Evolutionary conservation across 2,888 invertebrate species (phyloP), one percentile per base, ranked within the genome.

Genomic region (Pachliopta kotzebuea): DNA sequence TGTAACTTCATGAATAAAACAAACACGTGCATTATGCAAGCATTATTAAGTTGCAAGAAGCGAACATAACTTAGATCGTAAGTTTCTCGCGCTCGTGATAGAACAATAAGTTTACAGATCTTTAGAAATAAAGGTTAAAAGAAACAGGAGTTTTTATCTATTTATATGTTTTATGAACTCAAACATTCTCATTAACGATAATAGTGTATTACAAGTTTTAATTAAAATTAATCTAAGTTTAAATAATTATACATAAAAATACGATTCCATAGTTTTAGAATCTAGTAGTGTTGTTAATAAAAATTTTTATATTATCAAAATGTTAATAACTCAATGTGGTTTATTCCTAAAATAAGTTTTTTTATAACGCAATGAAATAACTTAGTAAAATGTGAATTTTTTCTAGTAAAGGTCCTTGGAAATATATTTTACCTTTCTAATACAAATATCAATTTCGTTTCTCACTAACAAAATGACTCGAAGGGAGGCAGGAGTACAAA

Each of bases 351-450:
- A 20, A 20, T n/a, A 49, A 4, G 2, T 7, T 8, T 14, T 14
- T 11, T 17, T 37, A 37, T 14, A 2, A 37, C 37, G 37, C 49
- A 18, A 8, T 20, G 4, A 49, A 18, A 20, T 49, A 8, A 20
- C 7, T 49, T 20, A 49, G 20, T 49, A 7, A 4, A 4, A n/a
- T 49, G 0, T 20, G 18, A 3, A 49, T 3, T 20, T 20, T 20
- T 20, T n/a, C 2, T 3, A 49, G 20, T n/a, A 49, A 37, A 37
- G 14, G 14, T 14, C 14, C 26, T 60, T 54, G 4, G 9, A 57
- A 60, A 68, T 74, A 81, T 81, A 73, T 82, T 83, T 78, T 78
- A 77, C 74, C 74, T 78, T 81, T 69, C 74, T 73, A 62, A 72
- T 71, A 71, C 71, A 75, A 81, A 80, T 78, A 76, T 74, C 67